These are phyloP conservation scores for Sapajus apella DNA, from an alignment of 2,113 vertebrate species.

Conservation along the genomic window DNA sequence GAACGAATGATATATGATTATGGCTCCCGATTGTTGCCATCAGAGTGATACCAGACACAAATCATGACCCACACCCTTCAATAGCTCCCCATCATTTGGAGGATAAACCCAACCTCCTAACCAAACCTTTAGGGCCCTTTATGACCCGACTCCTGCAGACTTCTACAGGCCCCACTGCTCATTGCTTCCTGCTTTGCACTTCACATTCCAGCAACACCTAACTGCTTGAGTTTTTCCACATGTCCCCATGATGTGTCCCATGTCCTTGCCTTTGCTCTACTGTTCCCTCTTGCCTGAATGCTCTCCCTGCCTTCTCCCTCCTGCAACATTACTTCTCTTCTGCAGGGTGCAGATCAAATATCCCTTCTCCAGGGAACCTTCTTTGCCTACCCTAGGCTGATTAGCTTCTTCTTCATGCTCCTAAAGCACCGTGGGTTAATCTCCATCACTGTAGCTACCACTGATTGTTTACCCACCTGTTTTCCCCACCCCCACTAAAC, in stretches of 20 bases:
- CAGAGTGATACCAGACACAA: neutral
- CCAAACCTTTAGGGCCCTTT: neutral
- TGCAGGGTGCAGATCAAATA: neutral
- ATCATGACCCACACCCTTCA: neutral
- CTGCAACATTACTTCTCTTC: neutral
- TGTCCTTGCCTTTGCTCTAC: neutral
- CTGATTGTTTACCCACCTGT: neutral
- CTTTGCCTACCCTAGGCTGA: neutral
- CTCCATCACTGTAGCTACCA: neutral
- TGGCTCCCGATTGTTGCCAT: neutral
- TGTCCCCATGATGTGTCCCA: neutral
- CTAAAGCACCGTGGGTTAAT: neutral
- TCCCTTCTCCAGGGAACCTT: neutral
- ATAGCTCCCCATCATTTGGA: neutral
- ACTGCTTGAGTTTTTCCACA: neutral
- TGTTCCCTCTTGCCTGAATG: neutral
- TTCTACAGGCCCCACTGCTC: neutral
- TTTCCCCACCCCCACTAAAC: too few relatives aligned
- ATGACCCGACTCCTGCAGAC: neutral
- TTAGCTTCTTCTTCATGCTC: neutral
- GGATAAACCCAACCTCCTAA: neutral
- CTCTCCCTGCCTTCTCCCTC: neutral
- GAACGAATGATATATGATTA: neutral
- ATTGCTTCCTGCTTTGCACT: neutral
- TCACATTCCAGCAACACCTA: neutral